Evolutionary conservation across 2,797 vertebrate genomes (phyloP).

Genomic region (Acropternis orthonyx): DNA sequence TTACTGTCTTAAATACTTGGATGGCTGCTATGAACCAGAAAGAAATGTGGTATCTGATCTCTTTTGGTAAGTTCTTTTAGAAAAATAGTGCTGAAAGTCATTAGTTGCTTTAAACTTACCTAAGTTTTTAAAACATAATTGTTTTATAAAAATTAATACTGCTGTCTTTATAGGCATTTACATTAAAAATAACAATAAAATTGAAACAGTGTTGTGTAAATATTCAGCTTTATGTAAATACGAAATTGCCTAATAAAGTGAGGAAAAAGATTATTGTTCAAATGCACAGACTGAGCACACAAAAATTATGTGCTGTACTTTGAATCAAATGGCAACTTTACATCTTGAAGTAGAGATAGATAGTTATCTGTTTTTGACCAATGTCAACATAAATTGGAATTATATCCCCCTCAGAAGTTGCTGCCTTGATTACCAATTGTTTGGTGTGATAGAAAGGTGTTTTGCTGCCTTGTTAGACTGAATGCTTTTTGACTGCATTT

Average conservation of each 20-base stretch:
- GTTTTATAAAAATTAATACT: background rate
- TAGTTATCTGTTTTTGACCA: background rate
- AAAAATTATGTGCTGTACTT: background rate
- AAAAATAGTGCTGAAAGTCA: background rate
- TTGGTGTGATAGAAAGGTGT: background rate
- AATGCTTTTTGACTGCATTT: background rate
- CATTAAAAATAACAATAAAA: too few relatives aligned
- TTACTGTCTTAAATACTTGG: background rate
- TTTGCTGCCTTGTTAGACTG: rapidly evolving
- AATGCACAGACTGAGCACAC: background rate
- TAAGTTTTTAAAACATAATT: background rate
- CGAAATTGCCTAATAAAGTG: background rate
- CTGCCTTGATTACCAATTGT: background rate
- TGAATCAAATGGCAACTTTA: background rate
- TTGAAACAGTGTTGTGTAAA: too few relatives aligned
- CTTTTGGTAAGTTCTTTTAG: background rate
- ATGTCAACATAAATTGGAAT: background rate
- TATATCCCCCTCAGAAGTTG: background rate
- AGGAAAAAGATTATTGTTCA: background rate
- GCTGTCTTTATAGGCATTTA: too few relatives aligned
- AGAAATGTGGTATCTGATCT: background rate
- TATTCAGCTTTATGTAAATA: background rate
- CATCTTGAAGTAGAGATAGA: background rate
- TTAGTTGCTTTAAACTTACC: background rate
- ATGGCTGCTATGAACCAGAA: background rate